A percentile compares a stretch with the other conserved stretches of the same genome.
Evolutionary conservation across 2,888 invertebrate genomes (phyloP).

Genomic region (Ethmia dodecea): DNA sequence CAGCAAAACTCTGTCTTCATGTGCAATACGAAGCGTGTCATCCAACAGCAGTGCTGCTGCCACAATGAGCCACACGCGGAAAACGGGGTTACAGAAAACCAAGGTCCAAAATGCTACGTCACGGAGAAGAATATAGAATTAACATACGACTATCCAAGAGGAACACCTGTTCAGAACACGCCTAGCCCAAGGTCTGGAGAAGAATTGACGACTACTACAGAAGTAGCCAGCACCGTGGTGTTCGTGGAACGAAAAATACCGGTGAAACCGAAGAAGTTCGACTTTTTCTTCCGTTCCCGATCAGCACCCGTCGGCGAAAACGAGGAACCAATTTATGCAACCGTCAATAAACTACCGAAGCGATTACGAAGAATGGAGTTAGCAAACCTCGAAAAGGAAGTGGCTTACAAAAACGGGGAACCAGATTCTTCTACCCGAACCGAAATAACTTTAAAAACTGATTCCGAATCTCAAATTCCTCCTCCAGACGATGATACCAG

Average conservation of each 20-base stretch:
- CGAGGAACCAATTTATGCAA: conserved; percentile 72
- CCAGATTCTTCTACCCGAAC: conserved; percentile 62
- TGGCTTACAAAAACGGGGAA: conserved; percentile 60
- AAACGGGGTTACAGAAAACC: conserved; percentile 27
- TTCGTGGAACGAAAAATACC: conserved; percentile 70
- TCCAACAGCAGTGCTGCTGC: conserved; percentile 62
- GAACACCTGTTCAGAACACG: conserved; percentile 49
- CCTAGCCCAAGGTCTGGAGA: conserved; percentile 53
- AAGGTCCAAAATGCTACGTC: conserved; percentile 53
- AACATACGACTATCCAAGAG: conserved; percentile 69
- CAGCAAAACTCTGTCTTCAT: conserved; percentile 72
- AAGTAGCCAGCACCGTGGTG: conserved; percentile 72
- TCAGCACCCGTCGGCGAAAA: conserved; percentile 72
- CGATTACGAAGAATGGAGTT: conserved; percentile 66
- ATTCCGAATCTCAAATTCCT: conserved; percentile 58
- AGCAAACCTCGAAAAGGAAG: conserved; percentile 68
- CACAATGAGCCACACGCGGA: conserved; percentile 42
- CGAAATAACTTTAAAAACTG: conserved; percentile 60
- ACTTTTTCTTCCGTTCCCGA: conserved; percentile 68
- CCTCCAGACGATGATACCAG: conserved; percentile 68
- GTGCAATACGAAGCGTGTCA: conserved; percentile 65
- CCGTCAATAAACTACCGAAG: conserved; percentile 71
- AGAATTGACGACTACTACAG: conserved; percentile 65
- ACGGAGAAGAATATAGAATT: conserved; percentile 73
- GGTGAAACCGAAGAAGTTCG: conserved; percentile 63